A percentile compares a stretch with the other conserved stretches of the same genome.
phyloP scores from a whole-genome alignment of 2,113 vertebrate genomes.

The Bubo scandiacus region DNA sequence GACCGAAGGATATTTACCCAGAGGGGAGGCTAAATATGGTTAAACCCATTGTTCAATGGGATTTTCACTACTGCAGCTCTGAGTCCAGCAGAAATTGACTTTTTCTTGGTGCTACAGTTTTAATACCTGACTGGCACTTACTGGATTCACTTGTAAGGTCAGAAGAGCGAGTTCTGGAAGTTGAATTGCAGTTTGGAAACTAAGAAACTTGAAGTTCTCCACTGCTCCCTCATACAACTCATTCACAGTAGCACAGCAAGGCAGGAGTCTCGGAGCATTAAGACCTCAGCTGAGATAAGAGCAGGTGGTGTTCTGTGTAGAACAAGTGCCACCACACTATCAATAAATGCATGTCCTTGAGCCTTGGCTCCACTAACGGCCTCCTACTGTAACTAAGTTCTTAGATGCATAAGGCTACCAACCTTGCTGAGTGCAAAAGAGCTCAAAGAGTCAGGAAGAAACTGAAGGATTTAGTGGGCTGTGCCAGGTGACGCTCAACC shows the following conservation, averaged over 20 bases:
- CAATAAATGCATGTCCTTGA: neutral
- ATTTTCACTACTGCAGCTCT: constrained; percentile 10
- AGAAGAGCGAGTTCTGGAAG: neutral
- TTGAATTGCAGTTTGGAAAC: neutral
- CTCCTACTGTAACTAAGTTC: neutral
- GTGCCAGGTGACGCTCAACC: neutral
- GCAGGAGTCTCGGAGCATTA: neutral
- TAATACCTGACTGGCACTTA: neutral
- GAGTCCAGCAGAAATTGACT: neutral
- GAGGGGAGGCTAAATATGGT: neutral
- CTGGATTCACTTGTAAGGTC: neutral
- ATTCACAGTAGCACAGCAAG: neutral
- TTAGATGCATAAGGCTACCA: neutral
- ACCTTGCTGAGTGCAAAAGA: neutral
- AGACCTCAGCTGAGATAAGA: neutral
- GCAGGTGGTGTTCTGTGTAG: neutral
- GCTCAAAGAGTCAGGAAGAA: neutral
- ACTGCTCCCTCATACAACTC: neutral
- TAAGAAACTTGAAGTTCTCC: neutral
- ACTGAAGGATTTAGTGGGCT: neutral
- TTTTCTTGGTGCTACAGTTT: neutral
- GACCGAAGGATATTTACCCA: neutral
- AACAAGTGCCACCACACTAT: neutral
- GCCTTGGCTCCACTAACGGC: neutral
- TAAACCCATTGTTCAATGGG: neutral